Evolutionary conservation across 1,140 invertebrate species (phyloP), one percentile per base, ranked within the genome.

Genomic region (Bemisia tabaci): DNA sequence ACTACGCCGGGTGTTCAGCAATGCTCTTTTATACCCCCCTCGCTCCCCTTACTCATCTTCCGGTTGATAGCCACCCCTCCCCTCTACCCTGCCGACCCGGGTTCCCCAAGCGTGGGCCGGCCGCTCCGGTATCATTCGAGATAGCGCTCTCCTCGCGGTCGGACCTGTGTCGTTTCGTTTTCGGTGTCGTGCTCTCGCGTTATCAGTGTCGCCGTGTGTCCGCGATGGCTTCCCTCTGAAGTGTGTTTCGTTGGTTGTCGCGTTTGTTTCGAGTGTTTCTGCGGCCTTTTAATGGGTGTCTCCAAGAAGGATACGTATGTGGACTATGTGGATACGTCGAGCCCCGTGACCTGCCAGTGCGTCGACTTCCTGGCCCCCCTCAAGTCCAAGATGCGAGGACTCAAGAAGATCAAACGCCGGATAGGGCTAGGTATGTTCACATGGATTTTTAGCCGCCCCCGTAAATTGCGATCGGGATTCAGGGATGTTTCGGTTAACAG

Each of bases 331-430:
- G 33, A 48, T 48, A 48, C 17, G 33, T 48, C 33, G 33, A 48
- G 33, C 17, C 33, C 33, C 17, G 33, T 48, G 48, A 61, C 67
- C 17, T 68, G 67, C 5, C 64, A 65, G 60, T 65, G 64, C 67
- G 72, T 70, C 48, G 79, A 79, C 67, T 78, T 81, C 26, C 70
- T 81, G 24, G 78, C 79, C 27, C 79, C 80, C 0, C 67, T 81
- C 25, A 73, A 77, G 27, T 78, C 73, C 76, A 82, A 82, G 71
- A 82, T 83, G 81, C 82, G 81, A 76, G 80, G 82, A 62, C 75
- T 82, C 1, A 82, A 82, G 74, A 83, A 82, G 67, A 76, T 83
- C 68, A 82, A 82, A 71, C 76, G 77, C 67, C 79, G 80, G 70
- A 82, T 83, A 74, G 81, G 82, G 26, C 66, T 82, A 77, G 80